Conservation (phyloP, 2,113 vertebrate species). For the Neogobius melanostomus region DNA sequence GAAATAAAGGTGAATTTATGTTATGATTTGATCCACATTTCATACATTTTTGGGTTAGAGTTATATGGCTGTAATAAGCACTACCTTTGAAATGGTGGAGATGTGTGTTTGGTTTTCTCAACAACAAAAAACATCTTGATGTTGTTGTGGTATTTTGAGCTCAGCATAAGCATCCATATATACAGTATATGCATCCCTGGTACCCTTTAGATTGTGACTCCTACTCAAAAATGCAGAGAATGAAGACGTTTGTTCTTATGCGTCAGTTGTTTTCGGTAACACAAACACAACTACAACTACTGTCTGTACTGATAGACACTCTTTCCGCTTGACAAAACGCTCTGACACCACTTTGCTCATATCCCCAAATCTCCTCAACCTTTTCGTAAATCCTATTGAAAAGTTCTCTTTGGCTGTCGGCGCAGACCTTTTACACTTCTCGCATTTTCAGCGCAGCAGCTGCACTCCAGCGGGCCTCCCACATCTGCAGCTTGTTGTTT, state of each 20-base stretch:
- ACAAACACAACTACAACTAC: not conserved
- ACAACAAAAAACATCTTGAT: not conserved
- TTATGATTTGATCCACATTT: too few species aligned
- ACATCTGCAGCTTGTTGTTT: conserved; percentile 74
- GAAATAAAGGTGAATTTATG: too few species aligned
- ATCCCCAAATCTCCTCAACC: conserved; percentile 14
- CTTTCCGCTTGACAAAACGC: conserved; percentile 15
- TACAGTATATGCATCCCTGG: too few species aligned
- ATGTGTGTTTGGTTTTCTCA: not conserved
- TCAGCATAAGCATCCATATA: not conserved
- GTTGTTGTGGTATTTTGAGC: not conserved
- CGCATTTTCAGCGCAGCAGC: conserved; percentile 34
- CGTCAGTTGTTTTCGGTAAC: not conserved
- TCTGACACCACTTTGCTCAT: conserved; percentile 13
- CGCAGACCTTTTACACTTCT: conserved; percentile 41
- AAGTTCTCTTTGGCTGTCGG: conserved; percentile 23
- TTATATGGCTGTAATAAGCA: too few species aligned
- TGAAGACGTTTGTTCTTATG: not conserved
- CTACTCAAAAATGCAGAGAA: not conserved
- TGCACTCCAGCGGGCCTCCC: conserved; percentile 59
- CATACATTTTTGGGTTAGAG: too few species aligned
- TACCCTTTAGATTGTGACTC: too few species aligned
- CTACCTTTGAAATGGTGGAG: too few species aligned
- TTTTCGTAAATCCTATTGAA: conserved; percentile 29
- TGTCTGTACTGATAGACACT: conserved; percentile 25